Evolutionary conservation across 2,888 invertebrate species (phyloP), one percentile per base, ranked within the genome.

Genomic region (Micoletzkya japonica): DNA sequence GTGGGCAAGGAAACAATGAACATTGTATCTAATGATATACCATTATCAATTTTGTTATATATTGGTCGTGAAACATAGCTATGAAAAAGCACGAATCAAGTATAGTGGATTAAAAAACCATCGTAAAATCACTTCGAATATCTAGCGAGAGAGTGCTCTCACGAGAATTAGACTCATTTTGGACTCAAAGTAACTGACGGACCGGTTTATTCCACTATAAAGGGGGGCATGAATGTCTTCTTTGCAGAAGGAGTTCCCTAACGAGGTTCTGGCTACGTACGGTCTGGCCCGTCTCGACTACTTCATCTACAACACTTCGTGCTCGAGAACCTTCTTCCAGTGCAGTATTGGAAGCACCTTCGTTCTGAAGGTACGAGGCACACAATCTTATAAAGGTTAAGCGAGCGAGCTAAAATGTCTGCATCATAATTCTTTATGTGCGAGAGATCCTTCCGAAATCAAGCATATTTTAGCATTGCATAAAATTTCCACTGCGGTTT

Each of bases 271-370:
- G 4, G 75, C 73, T 6, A 57, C 70, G n/a, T 78, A 79, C 66
- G 74, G 74, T 2, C 72, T 82, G 17, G 77, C 76, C 63, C 74
- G 81, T 63, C 63, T 80, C 10, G 82, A 84, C 52, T 83, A 84
- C 68, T 84, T 84, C 66, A 77, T 84, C 20, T 83, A 77, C 74
- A 84, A 84, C 73, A 80, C 77, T 10, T 75, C 77, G 28, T 84
- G 84, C 67, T 78, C 80, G 6, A 71, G 76, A 59, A 64, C 77
- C 17, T 84, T 84, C 72, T 84, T 82, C 74, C 83, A 84, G 74
- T 84, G 84, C 71, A 78, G 83, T 10, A 81, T 84, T 50, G 84
- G 84, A 30, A 78, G 80, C 60, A 85, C 84, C 10, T 84, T 82
- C 70, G 60, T 76, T 58, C 71, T 85, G 26, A 71, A 70, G 58